A percentile compares a stretch with the other conserved stretches of the same genome.
Evolutionary conservation across 2,797 vertebrate genomes (phyloP).

Genomic region (Xerus rutilus): DNA sequence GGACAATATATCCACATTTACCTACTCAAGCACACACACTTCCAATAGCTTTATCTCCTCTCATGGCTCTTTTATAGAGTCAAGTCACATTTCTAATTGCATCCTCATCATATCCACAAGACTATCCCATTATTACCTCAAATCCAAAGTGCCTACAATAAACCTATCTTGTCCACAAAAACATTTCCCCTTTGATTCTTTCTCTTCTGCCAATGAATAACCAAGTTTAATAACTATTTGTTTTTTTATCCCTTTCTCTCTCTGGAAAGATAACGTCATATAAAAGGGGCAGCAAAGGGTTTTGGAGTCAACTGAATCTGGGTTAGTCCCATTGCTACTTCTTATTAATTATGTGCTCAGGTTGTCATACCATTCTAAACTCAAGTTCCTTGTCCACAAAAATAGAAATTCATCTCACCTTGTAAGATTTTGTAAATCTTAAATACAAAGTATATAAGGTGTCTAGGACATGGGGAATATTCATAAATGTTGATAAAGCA

Average conservation of each 20-base stretch:
- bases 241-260: not conserved
- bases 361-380: not conserved
- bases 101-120: not conserved
- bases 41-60: conserved; percentile 23
- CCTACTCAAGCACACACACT: not conserved
- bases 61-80: conserved; percentile 15
- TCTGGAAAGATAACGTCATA: conserved; percentile 24
- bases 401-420: conserved; percentile 45
- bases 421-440: conserved; percentile 32
- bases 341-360: conserved; percentile 29
- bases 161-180: conserved; percentile 28
- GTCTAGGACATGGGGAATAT: not conserved
- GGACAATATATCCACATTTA: conserved; percentile 31
- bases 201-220: conserved; percentile 31
- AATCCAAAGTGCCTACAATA: conserved; percentile 43
- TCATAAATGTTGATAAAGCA: conserved; percentile 25
- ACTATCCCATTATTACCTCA: conserved; percentile 20
- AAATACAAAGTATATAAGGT: conserved; percentile 15
- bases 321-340: not conserved
- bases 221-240: conserved; percentile 11
- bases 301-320: not conserved
- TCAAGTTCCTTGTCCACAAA: conserved; percentile 37
- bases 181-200: conserved; percentile 13
- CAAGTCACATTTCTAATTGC: conserved; percentile 44
- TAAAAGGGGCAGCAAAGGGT: not conserved